phyloP scores from a whole-genome alignment of 2,113 vertebrate genomes.

The Rhabdomys dilectus region DNA sequence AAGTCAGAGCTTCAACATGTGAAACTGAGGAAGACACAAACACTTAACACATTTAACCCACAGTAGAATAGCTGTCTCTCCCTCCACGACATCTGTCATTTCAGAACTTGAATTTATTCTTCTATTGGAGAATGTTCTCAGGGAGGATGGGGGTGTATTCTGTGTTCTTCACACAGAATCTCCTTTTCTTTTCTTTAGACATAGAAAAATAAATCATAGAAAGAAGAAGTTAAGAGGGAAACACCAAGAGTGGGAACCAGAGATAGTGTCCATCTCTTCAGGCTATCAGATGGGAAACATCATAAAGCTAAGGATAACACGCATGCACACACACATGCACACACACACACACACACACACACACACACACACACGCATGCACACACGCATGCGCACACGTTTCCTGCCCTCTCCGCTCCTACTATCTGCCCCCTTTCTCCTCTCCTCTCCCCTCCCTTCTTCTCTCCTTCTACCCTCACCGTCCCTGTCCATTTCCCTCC shows the following conservation, averaged over 20 bases:
- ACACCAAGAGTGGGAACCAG: rapidly evolving
- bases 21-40: neutral
- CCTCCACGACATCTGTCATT: too few relatives aligned
- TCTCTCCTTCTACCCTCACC: neutral
- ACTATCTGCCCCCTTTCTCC: neutral
- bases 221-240: neutral
- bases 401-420: neutral
- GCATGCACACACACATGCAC: too few relatives aligned
- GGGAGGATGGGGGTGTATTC: too few relatives aligned
- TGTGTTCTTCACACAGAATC: neutral
- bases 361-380: rapidly evolving
- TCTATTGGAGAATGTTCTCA: neutral
- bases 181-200: neutral
- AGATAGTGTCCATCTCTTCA: neutral
- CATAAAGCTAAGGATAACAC: neutral
- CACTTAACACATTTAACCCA: neutral
- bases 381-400: rapidly evolving
- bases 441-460: neutral
- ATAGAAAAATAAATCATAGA: neutral
- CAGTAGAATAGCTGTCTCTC: neutral
- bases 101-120: neutral
- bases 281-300: neutral
- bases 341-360: too few relatives aligned
- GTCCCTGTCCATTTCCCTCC: neutral
- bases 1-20: neutral